These are phyloP conservation scores for Tetragnatha versicolor DNA, from an alignment of 1,140 invertebrate genomes.

Conservation along the genomic window DNA sequence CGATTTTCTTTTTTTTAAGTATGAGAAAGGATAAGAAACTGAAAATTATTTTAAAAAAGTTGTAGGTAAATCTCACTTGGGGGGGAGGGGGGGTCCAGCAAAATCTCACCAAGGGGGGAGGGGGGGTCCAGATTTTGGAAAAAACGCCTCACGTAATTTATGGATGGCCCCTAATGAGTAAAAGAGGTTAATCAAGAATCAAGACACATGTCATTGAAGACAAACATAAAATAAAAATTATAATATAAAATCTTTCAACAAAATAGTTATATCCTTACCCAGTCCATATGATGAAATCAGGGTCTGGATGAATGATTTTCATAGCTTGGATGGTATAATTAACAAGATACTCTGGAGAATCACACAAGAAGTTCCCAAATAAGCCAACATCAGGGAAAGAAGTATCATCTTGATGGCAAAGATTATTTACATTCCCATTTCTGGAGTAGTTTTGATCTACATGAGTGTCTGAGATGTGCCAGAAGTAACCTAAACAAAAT, in stretches of 20 bases:
- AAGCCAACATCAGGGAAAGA: conserved; percentile 64
- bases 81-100: no score
- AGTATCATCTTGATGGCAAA: conserved; percentile 56
- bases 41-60: no score
- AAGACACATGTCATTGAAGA: no score
- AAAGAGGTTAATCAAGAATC: no score
- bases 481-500: conserved; percentile 87
- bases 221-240: no score
- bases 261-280: conserved; percentile 72
- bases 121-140: no score
- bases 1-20: no score
- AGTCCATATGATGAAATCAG: conserved; percentile 92
- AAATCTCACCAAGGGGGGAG: no score
- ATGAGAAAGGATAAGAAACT: no score
- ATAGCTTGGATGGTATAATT: conserved; percentile 83
- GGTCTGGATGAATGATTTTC: conserved; percentile 77
- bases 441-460: conserved; percentile 81
- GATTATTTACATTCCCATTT: conserved; percentile 69
- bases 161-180: no score
- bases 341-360: conserved; percentile 84
- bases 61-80: no score
- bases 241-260: neutral
- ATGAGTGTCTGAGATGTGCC: conserved; percentile 91
- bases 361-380: conserved; percentile 86
- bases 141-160: no score